Evolutionary conservation across 2,797 vertebrate species (phyloP).

Genomic region (Momotus momota): DNA sequence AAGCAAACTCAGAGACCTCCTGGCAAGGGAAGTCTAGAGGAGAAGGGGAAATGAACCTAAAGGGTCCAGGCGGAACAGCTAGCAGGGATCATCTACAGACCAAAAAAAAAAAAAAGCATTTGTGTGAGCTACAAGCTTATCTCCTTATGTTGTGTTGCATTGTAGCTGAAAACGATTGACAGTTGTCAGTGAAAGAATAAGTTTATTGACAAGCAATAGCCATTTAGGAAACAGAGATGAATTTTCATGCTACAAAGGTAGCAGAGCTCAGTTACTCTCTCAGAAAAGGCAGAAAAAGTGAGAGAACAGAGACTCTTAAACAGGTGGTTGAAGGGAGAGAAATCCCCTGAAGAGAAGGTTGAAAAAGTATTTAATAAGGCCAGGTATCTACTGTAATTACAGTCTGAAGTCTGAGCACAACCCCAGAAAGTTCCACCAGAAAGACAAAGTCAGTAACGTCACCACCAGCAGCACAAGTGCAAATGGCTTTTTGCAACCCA

Average conservation of each 20-base stretch:
- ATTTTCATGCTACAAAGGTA: not conserved
- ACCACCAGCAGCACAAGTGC: not conserved
- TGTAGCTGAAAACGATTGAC: not conserved
- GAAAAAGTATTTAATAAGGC: not conserved
- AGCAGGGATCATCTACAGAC: not conserved
- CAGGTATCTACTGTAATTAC: not conserved
- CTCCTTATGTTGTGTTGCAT: not conserved
- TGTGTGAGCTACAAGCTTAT: not conserved
- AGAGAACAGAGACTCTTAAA: not conserved
- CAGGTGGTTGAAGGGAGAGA: not conserved
- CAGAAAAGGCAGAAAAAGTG: not conserved
- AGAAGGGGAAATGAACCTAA: not conserved
- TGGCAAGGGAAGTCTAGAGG: not conserved
- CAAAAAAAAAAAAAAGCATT: not conserved
- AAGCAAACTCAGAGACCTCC: not conserved
- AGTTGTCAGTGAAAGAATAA: not conserved
- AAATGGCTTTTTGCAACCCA: not conserved
- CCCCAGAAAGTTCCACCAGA: not conserved
- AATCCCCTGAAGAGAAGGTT: not conserved
- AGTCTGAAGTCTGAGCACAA: not conserved
- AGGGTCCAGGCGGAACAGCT: not conserved
- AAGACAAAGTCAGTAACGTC: not conserved
- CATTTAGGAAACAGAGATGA: not conserved
- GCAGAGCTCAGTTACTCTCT: not conserved
- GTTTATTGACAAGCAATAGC: not conserved